phyloP scores from a whole-genome alignment of 2,797 vertebrate genomes.

The Siniperca scherzeri region DNA sequence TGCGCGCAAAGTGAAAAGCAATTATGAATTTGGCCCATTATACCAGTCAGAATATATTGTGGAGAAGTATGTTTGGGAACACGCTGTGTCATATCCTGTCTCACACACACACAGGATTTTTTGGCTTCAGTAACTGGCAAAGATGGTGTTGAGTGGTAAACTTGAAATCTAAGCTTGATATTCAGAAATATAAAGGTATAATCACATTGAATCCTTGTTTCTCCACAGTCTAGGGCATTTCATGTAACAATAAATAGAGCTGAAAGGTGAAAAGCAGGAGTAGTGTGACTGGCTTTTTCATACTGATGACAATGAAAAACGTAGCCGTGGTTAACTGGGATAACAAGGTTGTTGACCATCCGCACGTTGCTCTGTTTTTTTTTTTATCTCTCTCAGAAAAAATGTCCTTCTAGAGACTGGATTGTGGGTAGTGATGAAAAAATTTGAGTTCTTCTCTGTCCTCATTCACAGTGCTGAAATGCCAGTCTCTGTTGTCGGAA shows the following conservation, averaged over 20 bases:
- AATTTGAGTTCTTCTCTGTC: not conserved
- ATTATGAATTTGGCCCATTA: not conserved
- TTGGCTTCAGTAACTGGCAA: too few species aligned
- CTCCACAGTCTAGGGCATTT: not conserved
- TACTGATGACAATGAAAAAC: not conserved
- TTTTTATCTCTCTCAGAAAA: not conserved
- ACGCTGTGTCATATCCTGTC: not conserved
- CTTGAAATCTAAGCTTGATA: not conserved
- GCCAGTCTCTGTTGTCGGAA: conserved; percentile 78
- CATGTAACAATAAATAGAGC: not conserved
- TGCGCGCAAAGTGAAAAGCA: not conserved
- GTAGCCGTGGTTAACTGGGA: not conserved
- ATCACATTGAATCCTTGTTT: not conserved
- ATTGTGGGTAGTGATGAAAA: not conserved
- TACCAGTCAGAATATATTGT: not conserved
- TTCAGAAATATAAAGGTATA: not conserved
- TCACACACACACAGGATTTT: too few species aligned
- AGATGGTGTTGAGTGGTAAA: not conserved
- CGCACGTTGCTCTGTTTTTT: not conserved
- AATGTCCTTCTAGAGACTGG: not conserved
- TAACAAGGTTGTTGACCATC: not conserved
- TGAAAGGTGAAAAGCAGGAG: not conserved
- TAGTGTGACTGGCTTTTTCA: not conserved
- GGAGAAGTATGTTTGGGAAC: not conserved
- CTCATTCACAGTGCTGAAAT: conserved; percentile 80